These are phyloP conservation scores for Triplophysa tibetana DNA, from an alignment of 2,113 vertebrate genomes.

Conservation along the genomic window DNA sequence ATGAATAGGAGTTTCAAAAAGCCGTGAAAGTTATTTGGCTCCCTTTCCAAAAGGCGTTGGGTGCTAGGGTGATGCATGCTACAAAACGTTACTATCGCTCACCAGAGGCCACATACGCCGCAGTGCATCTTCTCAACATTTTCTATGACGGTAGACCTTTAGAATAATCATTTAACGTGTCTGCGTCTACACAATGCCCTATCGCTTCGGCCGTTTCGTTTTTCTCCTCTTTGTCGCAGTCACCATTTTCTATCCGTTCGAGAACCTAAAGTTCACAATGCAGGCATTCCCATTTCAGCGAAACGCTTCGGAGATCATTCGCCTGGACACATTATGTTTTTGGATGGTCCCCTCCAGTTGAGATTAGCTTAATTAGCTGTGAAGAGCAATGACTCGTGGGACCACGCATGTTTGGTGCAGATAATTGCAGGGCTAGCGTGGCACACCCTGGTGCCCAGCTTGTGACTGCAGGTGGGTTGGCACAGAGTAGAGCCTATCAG, in stretches of 20 bases:
- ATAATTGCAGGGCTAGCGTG: slow-evolving; percentile 66
- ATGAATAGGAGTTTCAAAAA: slow-evolving; percentile 9
- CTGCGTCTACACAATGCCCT: slow-evolving; percentile 13
- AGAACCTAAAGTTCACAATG: slow-evolving; percentile 40
- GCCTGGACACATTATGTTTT: slow-evolving; percentile 63
- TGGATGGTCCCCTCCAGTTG: slow-evolving; percentile 66
- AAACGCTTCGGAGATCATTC: slow-evolving; percentile 59
- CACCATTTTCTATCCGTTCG: slow-evolving; percentile 42
- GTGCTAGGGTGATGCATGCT: background rate
- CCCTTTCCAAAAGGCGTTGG: slow-evolving; percentile 2
- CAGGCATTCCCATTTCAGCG: slow-evolving; percentile 53
- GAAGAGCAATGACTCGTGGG: slow-evolving; percentile 71
- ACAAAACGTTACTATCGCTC: slow-evolving; percentile 30
- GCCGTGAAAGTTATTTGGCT: slow-evolving; percentile 15
- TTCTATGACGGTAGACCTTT: slow-evolving; percentile 2
- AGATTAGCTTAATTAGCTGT: slow-evolving; percentile 76
- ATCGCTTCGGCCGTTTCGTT: background rate
- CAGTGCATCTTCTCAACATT: background rate
- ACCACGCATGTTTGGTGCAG: slow-evolving; percentile 66
- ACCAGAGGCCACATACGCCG: slow-evolving; percentile 15
- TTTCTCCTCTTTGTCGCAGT: slow-evolving; percentile 11
- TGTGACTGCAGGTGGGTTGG: slow-evolving; percentile 71
- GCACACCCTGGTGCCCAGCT: slow-evolving; percentile 60
- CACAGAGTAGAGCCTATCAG: slow-evolving; percentile 60
- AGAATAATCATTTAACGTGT: slow-evolving; percentile 11